Conservation (phyloP, 2,113 vertebrate genomes). For the Struthidea cinerea region DNA sequence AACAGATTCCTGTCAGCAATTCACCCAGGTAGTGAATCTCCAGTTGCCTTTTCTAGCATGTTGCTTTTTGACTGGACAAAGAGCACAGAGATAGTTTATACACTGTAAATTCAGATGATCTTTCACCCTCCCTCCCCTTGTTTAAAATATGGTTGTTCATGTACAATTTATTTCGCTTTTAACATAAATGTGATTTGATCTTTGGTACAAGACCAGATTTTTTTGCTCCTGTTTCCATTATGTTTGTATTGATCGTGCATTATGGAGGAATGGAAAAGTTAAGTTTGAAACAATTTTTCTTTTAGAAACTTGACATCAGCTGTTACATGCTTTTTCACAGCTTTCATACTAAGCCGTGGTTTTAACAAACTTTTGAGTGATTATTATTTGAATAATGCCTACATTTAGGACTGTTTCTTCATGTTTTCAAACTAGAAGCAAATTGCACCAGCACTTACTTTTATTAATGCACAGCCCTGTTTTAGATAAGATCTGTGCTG, state of each 20-base stretch:
- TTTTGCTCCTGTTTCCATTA: neutral
- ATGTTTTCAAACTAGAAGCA: neutral
- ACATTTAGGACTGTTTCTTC: neutral
- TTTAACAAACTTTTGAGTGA: neutral
- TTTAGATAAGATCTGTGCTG: neutral
- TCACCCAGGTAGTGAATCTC: neutral
- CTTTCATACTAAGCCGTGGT: neutral
- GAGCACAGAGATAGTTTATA: neutral
- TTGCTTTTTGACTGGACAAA: neutral
- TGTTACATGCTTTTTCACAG: neutral
- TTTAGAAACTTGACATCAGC: neutral
- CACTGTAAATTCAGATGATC: neutral
- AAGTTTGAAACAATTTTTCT: neutral
- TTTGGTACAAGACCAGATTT: neutral
- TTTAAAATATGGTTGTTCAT: neutral
- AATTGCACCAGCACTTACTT: neutral
- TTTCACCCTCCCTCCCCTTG: neutral
- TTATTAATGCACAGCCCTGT: neutral
- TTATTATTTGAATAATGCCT: neutral
- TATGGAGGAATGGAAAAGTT: neutral
- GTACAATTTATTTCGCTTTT: neutral
- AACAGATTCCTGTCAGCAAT: slow-evolving; percentile 7
- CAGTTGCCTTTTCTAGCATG: neutral
- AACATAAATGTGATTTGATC: neutral
- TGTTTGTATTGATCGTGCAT: neutral